Conservation (phyloP, 1,140 invertebrate species). For the Drosophila lini region DNA sequence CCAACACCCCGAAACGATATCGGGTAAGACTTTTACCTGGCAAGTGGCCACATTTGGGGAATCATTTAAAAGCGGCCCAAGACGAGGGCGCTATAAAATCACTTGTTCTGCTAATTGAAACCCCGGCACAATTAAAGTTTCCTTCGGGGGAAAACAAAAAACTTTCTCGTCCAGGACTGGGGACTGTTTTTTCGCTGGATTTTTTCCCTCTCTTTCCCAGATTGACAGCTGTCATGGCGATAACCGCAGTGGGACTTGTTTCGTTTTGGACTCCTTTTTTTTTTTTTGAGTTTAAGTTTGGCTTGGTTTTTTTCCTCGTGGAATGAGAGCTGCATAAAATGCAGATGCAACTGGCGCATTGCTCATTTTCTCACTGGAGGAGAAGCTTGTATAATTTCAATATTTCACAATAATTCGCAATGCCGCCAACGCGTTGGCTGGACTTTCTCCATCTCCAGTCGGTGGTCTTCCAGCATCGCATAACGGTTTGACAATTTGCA, state of each 20-base stretch:
- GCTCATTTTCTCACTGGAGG: conserved; percentile 69
- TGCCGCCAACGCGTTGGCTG: conserved; percentile 57
- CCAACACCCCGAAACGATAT: conserved; percentile 56
- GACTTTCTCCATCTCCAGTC: conserved; percentile 60
- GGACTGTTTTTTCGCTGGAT: conserved; percentile 15
- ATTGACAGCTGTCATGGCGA: conserved; percentile 80
- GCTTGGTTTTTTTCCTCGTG: conserved; percentile 20
- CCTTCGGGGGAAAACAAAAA: conserved; percentile 25
- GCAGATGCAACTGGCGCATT: conserved; percentile 68
- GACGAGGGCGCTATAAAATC: conserved; percentile 74
- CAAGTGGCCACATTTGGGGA: conserved; percentile 30
- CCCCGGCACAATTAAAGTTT: conserved; percentile 61
- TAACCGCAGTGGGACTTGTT: conserved; percentile 73
- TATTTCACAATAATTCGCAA: conserved; percentile 79
- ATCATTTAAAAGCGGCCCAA: conserved; percentile 20
- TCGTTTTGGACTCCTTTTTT: conserved; percentile 32
- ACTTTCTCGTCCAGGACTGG: conserved; percentile 50
- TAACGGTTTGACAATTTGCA: conserved; percentile 79
- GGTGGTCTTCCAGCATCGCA: conserved; percentile 29
- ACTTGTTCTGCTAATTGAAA: conserved; percentile 78
- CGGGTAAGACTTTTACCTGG: conserved; percentile 46
- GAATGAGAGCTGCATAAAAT: conserved; percentile 56
- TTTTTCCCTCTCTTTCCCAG: conserved; percentile 28
- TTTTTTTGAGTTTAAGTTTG: conserved; percentile 7
- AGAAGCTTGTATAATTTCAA: conserved; percentile 72